These are phyloP conservation scores for Leptobrachium ailaonicum DNA, from an alignment of 2,113 vertebrate genomes.

Conservation along the genomic window DNA sequence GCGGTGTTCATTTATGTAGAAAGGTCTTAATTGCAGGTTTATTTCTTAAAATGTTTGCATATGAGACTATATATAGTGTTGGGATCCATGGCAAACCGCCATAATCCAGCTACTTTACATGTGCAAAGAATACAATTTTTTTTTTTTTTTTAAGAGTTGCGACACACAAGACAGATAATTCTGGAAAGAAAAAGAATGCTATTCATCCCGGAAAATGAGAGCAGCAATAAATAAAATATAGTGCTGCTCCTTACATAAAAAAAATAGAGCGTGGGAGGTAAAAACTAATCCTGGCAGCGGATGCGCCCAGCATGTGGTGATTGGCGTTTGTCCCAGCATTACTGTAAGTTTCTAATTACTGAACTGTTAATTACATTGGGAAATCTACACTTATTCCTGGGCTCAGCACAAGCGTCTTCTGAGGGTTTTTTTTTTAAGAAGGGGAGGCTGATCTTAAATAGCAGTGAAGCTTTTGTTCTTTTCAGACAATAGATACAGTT, in stretches of 20 bases:
- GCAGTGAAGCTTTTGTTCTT: too few species aligned
- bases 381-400: conserved; percentile 30
- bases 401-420: conserved; percentile 1
- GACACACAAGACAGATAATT: neutral
- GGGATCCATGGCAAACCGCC: neutral
- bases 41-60: neutral
- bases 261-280: conserved; percentile 29
- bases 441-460: neutral
- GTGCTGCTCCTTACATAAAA: conserved; percentile 1
- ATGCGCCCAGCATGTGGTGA: conserved; percentile 33
- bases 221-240: conserved; percentile 1
- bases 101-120: neutral
- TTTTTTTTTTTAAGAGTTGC: neutral
- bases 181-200: neutral
- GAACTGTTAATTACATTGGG: conserved; percentile 44
- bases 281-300: conserved; percentile 29
- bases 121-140: neutral
- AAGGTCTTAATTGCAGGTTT: too few species aligned
- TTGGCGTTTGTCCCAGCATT: conserved; percentile 35
- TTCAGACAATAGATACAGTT: too few species aligned
- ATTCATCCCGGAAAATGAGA: neutral
- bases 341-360: conserved; percentile 43
- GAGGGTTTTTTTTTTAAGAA: neutral
- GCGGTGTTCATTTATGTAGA: too few species aligned
- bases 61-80: neutral